Conservation (phyloP, 2,797 vertebrate species). For the Taenioides sp. region DNA sequence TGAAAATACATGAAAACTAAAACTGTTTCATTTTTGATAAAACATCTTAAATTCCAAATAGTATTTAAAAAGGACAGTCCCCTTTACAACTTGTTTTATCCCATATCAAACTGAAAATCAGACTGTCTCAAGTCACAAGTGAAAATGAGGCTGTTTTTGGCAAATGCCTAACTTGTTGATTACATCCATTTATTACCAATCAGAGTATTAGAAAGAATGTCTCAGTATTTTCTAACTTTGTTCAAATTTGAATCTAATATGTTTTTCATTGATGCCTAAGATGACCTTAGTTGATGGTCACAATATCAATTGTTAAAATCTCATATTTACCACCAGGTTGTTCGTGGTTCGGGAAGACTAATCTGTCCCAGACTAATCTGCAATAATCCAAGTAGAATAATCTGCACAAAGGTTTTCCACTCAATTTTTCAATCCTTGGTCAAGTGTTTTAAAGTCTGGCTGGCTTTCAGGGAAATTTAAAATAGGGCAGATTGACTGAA, state of each 20-base stretch:
- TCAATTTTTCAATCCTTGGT: constrained; percentile 46
- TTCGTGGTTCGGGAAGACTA: constrained; percentile 34
- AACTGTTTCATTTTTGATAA: background rate
- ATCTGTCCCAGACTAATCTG: constrained; percentile 67
- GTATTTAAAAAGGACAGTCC: background rate
- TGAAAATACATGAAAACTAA: background rate
- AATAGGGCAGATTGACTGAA: constrained; percentile 29
- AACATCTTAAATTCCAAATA: background rate
- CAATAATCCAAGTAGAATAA: constrained; percentile 70
- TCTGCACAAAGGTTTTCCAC: constrained; percentile 67
- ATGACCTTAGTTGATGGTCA: background rate
- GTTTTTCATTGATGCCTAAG: background rate
- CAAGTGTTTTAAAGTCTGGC: constrained; percentile 28
- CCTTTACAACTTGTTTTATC: background rate
- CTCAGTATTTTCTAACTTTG: too few relatives aligned
- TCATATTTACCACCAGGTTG: constrained; percentile 39
- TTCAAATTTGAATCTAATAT: too few relatives aligned
- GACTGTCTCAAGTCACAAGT: too few relatives aligned
- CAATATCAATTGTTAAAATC: constrained; percentile 14
- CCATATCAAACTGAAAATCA: background rate
- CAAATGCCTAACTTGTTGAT: too few relatives aligned
- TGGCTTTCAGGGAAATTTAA: constrained; percentile 33
- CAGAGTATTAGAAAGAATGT: too few relatives aligned
- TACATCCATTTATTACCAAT: too few relatives aligned
- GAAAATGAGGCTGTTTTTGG: too few relatives aligned